Evolutionary conservation across 2,888 invertebrate species (phyloP), one percentile per base, ranked within the genome.

Genomic region (Conops quadrifasciatus): DNA sequence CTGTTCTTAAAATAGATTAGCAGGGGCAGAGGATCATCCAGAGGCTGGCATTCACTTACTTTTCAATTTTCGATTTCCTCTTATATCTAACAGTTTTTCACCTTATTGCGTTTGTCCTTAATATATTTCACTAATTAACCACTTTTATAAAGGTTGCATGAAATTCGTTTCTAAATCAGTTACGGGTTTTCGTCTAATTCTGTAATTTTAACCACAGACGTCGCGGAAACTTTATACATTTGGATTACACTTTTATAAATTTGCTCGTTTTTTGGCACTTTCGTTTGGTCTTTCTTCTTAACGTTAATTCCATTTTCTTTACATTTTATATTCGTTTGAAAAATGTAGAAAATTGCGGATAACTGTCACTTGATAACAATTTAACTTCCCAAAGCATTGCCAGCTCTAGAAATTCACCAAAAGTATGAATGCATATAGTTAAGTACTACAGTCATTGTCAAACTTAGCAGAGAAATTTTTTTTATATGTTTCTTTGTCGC

Each of bases 151-250:
- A 21, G 43, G 45, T 49, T 64, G 43, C 59, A 15, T 43, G 21
- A 26, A 5, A 24, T 45, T 51, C 66, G 24, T 2, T 19, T 16
- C 49, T 64, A 53, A 65, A 67, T 72, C 49, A 16, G n/a, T 21
- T 28, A 66, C 60, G 70, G 68, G 72, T 72, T 67, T 71, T 45
- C 30, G 62, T 64, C 59, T 73, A 78, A 78, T 79, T 80, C 78
- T 75, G 75, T 71, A 77, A 75, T 77, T 78, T 78, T 77, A 75
- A 75, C 75, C 80, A 81, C 81, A 81, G 81, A 81, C 81, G 80
- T 81, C 80, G 77, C 78, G 78, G 76, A 81, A 77, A 75, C 68
- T 73, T 67, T 67, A 9, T n/a, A 49, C 36, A 30, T 43, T 58
- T 69, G 26, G 45, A n/a, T 67, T 67, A 47, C 26, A 24, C 24